phyloP scores from a whole-genome alignment of 92 coral and sea anemone genomes.

The Meandrina meandrites region DNA sequence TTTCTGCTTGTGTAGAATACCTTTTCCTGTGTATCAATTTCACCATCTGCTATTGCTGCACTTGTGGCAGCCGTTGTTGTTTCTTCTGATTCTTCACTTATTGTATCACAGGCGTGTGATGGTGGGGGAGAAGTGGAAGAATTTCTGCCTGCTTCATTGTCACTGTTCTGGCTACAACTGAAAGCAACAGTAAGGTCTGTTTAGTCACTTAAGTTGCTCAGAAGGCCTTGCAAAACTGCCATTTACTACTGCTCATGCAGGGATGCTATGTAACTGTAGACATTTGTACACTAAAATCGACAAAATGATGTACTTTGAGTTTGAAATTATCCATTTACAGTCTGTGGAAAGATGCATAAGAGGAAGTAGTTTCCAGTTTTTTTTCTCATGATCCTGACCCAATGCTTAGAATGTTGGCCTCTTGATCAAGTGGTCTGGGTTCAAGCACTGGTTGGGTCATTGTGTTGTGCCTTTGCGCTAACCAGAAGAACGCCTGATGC shows the following conservation, averaged over 20 bases:
- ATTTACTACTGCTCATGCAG: not conserved
- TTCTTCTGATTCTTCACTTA: conserved; percentile 45
- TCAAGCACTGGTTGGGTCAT: no score
- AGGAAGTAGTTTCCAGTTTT: no score
- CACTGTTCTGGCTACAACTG: conserved; percentile 5
- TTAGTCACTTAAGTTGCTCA: not conserved
- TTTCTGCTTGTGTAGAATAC: not conserved
- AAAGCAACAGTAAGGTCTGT: no score
- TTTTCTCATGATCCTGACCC: no score
- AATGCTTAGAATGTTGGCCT: no score
- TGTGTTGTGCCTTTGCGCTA: no score
- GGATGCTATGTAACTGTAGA: not conserved
- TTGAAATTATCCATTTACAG: no score
- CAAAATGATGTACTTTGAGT: no score
- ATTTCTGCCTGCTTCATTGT: not conserved
- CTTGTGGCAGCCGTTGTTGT: not conserved
- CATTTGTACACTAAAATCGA: not conserved
- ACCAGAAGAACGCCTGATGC: no score
- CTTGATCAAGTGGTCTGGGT: no score
- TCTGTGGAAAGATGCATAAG: no score
- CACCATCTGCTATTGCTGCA: not conserved
- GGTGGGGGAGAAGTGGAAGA: conserved; percentile 2
- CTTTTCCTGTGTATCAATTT: not conserved
- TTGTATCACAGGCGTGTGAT: conserved; percentile 16
- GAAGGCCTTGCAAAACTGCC: no score